phyloP scores from a whole-genome alignment of 2,888 invertebrate species.

The Nomada ruficornis region DNA sequence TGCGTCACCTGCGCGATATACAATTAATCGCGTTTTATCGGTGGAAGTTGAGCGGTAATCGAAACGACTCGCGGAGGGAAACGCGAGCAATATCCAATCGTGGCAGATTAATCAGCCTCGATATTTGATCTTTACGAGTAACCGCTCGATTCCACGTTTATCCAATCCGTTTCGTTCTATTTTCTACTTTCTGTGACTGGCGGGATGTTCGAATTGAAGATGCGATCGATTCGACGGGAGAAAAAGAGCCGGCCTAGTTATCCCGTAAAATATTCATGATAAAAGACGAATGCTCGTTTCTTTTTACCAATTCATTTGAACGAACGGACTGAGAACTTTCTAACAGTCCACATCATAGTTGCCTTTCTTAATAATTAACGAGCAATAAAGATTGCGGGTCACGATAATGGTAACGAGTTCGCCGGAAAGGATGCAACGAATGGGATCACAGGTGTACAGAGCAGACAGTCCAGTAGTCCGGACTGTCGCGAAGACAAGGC shows the following conservation, averaged over 20 bases:
- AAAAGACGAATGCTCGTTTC: not conserved
- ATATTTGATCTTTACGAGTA: slow-evolving; percentile 11
- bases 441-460: not conserved
- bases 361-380: too few relatives aligned
- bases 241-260: not conserved
- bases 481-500: slow-evolving; percentile 4
- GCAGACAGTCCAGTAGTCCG: slow-evolving; percentile 2
- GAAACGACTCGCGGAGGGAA: slow-evolving; percentile 21
- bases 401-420: not conserved
- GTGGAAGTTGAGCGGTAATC: slow-evolving; percentile 24
- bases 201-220: too few relatives aligned
- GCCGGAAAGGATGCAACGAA: not conserved
- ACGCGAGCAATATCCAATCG: slow-evolving; percentile 25
- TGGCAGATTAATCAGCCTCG: slow-evolving; percentile 13
- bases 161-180: not conserved
- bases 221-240: not conserved
- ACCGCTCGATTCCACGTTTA: not conserved
- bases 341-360: too few relatives aligned
- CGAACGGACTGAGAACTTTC: not conserved
- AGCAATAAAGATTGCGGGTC: not conserved
- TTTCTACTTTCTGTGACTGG: not conserved
- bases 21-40: slow-evolving; percentile 45
- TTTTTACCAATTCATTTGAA: not conserved
- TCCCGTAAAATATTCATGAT: not conserved
- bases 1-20: slow-evolving; percentile 25